Evolutionary conservation across 2,113 vertebrate species (phyloP).

Genomic region (Antidorcas marsupialis): DNA sequence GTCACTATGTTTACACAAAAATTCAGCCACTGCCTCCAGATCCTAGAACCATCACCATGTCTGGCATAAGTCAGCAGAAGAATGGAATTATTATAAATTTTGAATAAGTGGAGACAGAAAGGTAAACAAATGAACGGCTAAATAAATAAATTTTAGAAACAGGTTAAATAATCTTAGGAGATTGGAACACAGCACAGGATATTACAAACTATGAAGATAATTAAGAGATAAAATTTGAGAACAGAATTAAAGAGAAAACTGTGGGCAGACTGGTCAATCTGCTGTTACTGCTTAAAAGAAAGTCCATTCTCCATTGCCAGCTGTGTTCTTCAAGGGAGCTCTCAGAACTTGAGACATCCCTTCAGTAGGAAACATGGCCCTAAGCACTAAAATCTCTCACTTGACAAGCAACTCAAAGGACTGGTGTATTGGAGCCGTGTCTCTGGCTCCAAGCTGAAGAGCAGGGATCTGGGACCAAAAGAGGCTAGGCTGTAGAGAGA

Average conservation of each 20-base stretch:
- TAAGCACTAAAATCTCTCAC: background rate
- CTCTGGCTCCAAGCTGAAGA: background rate
- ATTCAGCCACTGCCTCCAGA: constrained; percentile 53
- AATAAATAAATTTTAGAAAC: constrained; percentile 21
- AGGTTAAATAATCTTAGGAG: background rate
- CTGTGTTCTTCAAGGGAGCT: background rate
- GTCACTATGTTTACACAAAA: constrained; percentile 32
- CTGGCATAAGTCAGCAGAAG: constrained; percentile 30
- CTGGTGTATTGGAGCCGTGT: background rate
- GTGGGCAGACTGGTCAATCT: background rate
- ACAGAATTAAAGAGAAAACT: background rate
- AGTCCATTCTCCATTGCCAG: background rate
- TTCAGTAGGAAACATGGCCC: background rate
- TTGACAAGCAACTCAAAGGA: background rate
- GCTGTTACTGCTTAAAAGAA: background rate
- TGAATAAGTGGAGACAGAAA: constrained; percentile 40
- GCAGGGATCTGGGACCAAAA: background rate
- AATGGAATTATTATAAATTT: constrained; percentile 38
- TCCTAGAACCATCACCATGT: constrained; percentile 4
- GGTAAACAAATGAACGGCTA: constrained; percentile 42
- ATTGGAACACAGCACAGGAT: background rate
- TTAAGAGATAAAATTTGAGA: background rate
- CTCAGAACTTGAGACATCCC: background rate
- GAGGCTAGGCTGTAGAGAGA: background rate
- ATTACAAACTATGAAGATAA: constrained; percentile 32